Percentiles rank a stretch among this genome's conserved stretches.
phyloP scores from a whole-genome alignment of 2,888 invertebrate species.

The Graphium colonna region DNA sequence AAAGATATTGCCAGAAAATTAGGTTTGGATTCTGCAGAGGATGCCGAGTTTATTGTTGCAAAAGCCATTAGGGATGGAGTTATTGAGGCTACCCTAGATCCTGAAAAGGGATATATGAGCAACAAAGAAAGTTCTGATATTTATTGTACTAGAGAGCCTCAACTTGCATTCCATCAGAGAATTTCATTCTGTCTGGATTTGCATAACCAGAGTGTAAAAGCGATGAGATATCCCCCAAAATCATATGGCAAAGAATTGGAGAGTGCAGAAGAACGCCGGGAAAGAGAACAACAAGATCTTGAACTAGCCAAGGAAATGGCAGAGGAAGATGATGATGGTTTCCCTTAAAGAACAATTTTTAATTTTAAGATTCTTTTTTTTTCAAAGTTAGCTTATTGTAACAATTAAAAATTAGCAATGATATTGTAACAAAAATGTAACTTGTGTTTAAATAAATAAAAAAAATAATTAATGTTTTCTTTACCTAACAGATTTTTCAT shows the following conservation, averaged over 20 bases:
- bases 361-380: conserved; percentile 10
- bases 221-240: conserved; percentile 99
- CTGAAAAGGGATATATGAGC: conserved; percentile 97
- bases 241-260: conserved; percentile 99
- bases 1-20: conserved; percentile 96
- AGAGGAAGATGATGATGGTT: conserved; percentile 98
- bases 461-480: not conserved
- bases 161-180: conserved; percentile 96
- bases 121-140: conserved; percentile 98
- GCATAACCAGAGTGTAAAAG: conserved; percentile 99
- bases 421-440: conserved; percentile 6
- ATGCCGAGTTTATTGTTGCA: conserved; percentile 99
- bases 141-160: conserved; percentile 97
- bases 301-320: conserved; percentile 99
- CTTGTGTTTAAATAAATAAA: conserved; percentile 14
- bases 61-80: conserved; percentile 99
- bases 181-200: conserved; percentile 98
- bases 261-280: conserved; percentile 96
- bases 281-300: conserved; percentile 98
- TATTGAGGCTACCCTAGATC: conserved; percentile 98
- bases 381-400: conserved; percentile 3
- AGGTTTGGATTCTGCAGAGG: conserved; percentile 95
- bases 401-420: not conserved
- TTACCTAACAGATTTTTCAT: not conserved
- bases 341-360: conserved; percentile 63